These are phyloP conservation scores for Amiota communis DNA, from an alignment of 2,888 invertebrate species.

Conservation along the genomic window DNA sequence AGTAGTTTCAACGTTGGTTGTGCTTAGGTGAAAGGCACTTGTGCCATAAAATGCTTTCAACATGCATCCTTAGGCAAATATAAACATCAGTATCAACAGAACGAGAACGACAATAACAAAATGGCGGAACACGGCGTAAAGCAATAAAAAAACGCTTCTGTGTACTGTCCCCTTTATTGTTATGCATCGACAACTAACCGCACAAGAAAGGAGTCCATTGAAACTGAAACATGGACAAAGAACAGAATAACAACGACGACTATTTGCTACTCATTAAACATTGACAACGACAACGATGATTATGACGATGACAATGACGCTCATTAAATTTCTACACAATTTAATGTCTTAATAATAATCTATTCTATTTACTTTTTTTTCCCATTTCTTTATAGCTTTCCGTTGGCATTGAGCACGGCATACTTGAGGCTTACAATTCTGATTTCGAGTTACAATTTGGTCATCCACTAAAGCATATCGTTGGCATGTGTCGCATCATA, in stretches of 20 bases:
- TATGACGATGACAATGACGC: background rate
- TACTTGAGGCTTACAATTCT: slow-evolving; percentile 80
- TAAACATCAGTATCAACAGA: slow-evolving; percentile 4
- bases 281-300: background rate
- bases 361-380: slow-evolving; percentile 14
- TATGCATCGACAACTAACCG: background rate
- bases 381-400: slow-evolving; percentile 77
- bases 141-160: slow-evolving; percentile 1
- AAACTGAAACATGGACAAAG: background rate
- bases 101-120: slow-evolving; percentile 13
- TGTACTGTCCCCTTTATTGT: too few species aligned
- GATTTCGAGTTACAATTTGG: slow-evolving; percentile 82
- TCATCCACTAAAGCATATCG: slow-evolving; percentile 79
- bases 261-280: slow-evolving; percentile 7
- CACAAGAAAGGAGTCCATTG: background rate
- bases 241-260: background rate
- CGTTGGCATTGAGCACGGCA: slow-evolving; percentile 81
- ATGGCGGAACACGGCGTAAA: background rate
- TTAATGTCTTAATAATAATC: slow-evolving; percentile 18
- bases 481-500: slow-evolving; percentile 73
- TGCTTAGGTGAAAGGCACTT: slow-evolving; percentile 1
- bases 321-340: slow-evolving; percentile 28
- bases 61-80: slow-evolving; percentile 35
- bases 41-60: slow-evolving; percentile 16
- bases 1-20: background rate